Evolutionary conservation across 2,888 invertebrate genomes (phyloP).

Genomic region (Coelinius sp.): DNA sequence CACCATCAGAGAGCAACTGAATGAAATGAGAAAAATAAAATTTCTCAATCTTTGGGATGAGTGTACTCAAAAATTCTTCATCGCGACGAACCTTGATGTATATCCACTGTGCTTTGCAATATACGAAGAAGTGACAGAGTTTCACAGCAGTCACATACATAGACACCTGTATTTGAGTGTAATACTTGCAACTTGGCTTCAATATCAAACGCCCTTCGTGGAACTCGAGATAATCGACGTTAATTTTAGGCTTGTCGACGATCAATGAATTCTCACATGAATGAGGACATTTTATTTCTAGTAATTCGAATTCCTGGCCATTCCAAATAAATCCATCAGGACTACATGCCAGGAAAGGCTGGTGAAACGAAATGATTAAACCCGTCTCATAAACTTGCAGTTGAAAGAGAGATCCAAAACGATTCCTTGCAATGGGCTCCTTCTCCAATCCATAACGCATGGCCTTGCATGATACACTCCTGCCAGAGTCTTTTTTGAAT

Average conservation of each 20-base stretch:
- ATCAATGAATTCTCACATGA: conserved; percentile 19
- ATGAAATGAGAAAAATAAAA: neutral
- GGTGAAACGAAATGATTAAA: conserved; percentile 32
- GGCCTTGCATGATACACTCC: neutral
- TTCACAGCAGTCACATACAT: conserved; percentile 33
- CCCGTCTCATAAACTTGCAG: conserved; percentile 32
- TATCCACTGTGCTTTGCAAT: neutral
- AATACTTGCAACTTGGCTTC: conserved; percentile 15
- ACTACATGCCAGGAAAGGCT: conserved; percentile 42
- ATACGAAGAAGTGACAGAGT: conserved; percentile 33
- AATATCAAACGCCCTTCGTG: neutral
- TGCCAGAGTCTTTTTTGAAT: neutral
- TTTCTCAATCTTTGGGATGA: neutral
- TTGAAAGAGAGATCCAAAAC: conserved; percentile 12
- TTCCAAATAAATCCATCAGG: conserved; percentile 44
- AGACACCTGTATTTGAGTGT: conserved; percentile 29
- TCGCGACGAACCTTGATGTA: neutral
- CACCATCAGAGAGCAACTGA: neutral
- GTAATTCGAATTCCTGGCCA: conserved; percentile 35
- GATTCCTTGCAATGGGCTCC: conserved; percentile 31
- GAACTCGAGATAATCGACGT: neutral
- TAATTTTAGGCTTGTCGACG: neutral
- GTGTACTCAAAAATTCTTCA: neutral
- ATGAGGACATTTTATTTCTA: conserved; percentile 46
- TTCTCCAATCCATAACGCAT: conserved; percentile 36